Percentiles rank a stretch among this genome's conserved stretches.
phyloP scores from a whole-genome alignment of 2,113 vertebrate genomes.

The Colaptes auratus region DNA sequence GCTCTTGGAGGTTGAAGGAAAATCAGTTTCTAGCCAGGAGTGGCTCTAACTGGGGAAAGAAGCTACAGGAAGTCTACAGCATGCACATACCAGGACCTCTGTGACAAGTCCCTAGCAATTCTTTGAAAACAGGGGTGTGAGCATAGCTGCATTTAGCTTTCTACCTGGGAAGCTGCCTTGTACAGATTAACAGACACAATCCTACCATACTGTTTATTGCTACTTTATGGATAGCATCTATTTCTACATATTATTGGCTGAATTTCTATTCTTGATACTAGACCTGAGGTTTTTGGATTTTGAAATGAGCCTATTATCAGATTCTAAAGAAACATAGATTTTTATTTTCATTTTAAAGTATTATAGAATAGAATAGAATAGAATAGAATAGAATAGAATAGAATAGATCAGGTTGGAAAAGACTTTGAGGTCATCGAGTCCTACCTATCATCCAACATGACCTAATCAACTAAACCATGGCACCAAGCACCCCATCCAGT shows the following conservation, averaged over 20 bases:
- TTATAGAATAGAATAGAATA: no score
- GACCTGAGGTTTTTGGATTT: background rate
- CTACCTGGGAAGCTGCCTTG: background rate
- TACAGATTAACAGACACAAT: background rate
- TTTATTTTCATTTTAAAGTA: background rate
- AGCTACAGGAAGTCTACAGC: background rate
- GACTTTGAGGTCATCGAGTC: no score
- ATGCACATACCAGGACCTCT: accelerated
- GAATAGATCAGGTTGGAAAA: no score
- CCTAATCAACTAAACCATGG: no score
- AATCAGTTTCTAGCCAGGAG: background rate
- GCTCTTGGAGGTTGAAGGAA: background rate
- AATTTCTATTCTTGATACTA: background rate
- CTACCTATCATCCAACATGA: no score
- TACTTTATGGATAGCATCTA: background rate
- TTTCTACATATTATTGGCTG: background rate
- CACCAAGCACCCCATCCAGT: no score
- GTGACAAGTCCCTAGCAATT: background rate
- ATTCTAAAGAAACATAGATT: background rate
- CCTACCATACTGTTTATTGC: background rate
- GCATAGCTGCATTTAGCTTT: background rate
- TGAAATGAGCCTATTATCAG: background rate
- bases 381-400: no score
- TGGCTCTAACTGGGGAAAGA: background rate
- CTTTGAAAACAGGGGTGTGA: background rate